Evolutionary conservation across 2,113 vertebrate genomes (phyloP).

Genomic region (Cavia porcellus): DNA sequence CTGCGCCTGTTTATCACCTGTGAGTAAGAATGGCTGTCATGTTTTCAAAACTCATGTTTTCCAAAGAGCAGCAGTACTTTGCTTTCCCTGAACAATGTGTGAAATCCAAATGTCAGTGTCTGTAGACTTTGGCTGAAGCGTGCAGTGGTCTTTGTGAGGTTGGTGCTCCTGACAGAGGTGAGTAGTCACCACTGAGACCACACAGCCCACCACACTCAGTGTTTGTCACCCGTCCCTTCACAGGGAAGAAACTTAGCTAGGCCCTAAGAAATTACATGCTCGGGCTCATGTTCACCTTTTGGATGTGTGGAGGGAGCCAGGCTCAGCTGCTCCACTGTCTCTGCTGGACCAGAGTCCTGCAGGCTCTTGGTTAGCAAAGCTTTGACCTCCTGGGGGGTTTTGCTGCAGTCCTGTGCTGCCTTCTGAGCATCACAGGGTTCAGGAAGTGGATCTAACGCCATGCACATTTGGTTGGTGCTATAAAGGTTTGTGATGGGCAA

Average conservation of each 20-base stretch:
- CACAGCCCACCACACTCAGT: too few relatives aligned
- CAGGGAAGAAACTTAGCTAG: background rate
- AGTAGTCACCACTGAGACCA: too few relatives aligned
- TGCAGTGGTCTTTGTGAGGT: too few relatives aligned
- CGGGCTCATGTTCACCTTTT: conserved; percentile 76
- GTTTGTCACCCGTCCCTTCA: too few relatives aligned
- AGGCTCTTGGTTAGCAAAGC: conserved; percentile 68
- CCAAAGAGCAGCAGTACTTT: too few relatives aligned
- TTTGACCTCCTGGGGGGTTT: conserved; percentile 70
- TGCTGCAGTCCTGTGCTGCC: conserved; percentile 20
- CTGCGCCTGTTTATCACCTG: background rate
- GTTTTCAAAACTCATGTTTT: too few relatives aligned
- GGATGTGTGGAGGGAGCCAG: conserved; percentile 31
- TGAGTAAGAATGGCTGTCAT: too few relatives aligned
- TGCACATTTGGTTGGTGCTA: conserved; percentile 58
- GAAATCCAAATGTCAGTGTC: too few relatives aligned
- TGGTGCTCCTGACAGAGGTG: too few relatives aligned
- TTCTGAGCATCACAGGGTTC: conserved; percentile 51
- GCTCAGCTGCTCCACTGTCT: conserved; percentile 55
- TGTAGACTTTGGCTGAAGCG: too few relatives aligned
- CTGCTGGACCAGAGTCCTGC: conserved; percentile 22
- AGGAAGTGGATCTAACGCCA: too few relatives aligned
- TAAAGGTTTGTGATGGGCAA: conserved; percentile 63
- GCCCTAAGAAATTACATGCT: background rate
- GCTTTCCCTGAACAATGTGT: too few relatives aligned